Conservation (phyloP, 2,797 vertebrate genomes). For the Sternarchorhynchus goeldii region DNA sequence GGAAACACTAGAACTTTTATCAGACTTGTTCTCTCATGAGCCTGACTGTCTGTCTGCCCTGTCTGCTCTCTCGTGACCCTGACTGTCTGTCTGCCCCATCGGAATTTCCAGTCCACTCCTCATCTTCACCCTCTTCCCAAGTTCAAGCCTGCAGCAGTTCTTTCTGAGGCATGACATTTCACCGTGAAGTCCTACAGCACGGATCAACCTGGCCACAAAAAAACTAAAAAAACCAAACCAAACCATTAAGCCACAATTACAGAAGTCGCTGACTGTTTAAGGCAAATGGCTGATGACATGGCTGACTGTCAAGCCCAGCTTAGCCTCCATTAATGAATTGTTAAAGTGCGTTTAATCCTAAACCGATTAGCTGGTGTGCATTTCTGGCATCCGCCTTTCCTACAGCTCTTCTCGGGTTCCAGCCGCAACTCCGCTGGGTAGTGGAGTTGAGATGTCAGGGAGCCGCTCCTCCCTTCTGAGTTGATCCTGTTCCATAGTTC, state of each 20-base stretch:
- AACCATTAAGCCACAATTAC: slow-evolving; percentile 43
- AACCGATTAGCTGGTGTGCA: slow-evolving; percentile 18
- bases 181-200: slow-evolving; percentile 33
- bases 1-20: neutral
- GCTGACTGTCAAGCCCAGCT: slow-evolving; percentile 37
- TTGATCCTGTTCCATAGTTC: too few relatives aligned
- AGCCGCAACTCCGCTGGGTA: too few relatives aligned
- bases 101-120: neutral
- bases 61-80: neutral
- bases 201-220: slow-evolving; percentile 8
- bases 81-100: neutral
- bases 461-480: too few relatives aligned
- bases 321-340: slow-evolving; percentile 38
- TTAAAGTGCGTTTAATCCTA: slow-evolving; percentile 34
- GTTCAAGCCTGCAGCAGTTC: neutral
- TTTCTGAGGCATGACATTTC: slow-evolving; percentile 7
- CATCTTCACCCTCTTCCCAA: neutral
- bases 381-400: neutral
- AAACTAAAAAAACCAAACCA: slow-evolving; percentile 16
- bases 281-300: slow-evolving; percentile 37
- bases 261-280: slow-evolving; percentile 46
- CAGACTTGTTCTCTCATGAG: neutral
- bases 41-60: neutral
- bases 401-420: too few relatives aligned
- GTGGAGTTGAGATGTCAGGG: too few relatives aligned